Conservation (phyloP, 2,797 vertebrate genomes). For the Geotrypetes seraphini region DNA sequence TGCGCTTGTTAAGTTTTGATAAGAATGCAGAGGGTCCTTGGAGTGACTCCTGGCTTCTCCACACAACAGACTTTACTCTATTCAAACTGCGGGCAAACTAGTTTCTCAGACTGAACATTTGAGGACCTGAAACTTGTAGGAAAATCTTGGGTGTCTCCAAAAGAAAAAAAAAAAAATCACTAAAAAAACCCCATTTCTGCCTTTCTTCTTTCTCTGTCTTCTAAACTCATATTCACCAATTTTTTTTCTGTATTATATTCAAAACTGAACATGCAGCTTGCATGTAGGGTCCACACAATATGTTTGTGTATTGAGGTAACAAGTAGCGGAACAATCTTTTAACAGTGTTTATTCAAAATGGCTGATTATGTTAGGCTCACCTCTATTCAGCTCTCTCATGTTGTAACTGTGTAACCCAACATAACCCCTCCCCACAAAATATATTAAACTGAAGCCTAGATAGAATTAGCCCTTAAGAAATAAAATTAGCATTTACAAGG, state of each 20-base stretch:
- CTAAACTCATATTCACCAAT: background rate
- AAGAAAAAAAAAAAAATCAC: too few species aligned
- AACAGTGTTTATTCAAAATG: conserved; percentile 28
- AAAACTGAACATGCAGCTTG: conserved; percentile 1
- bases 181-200: conserved; percentile 14
- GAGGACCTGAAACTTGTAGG: conserved; percentile 15
- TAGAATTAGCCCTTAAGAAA: background rate
- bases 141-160: conserved; percentile 18
- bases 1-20: conserved; percentile 87
- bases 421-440: too few species aligned
- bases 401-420: too few species aligned
- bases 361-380: conserved; percentile 1
- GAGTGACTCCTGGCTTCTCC: conserved; percentile 46
- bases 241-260: background rate
- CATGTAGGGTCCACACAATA: conserved; percentile 18
- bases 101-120: conserved; percentile 37
- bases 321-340: conserved; percentile 17
- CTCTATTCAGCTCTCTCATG: conserved; percentile 4
- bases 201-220: conserved; percentile 5
- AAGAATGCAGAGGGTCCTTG: conserved; percentile 54
- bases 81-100: conserved; percentile 45
- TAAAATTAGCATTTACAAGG: background rate
- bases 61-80: conserved; percentile 59
- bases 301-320: conserved; percentile 21
- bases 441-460: too few species aligned